Conservation (phyloP, 2,113 vertebrate species). For the Microtus pennsylvanicus region DNA sequence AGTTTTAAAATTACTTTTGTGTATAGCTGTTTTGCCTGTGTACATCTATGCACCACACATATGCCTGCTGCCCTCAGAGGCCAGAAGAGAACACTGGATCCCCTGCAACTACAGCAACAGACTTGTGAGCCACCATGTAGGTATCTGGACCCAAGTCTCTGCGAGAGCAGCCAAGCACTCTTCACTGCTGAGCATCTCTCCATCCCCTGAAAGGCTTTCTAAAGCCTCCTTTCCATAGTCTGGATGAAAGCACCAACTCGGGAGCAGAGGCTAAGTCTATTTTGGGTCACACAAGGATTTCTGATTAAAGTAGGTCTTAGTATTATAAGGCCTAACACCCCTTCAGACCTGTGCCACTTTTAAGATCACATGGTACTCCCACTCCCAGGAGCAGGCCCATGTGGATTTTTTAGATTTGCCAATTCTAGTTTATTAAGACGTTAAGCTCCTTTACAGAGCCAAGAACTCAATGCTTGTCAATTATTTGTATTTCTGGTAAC, state of each 20-base stretch:
- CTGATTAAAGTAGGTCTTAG: constrained; percentile 8
- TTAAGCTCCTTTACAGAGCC: constrained; percentile 57
- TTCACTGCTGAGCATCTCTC: neutral
- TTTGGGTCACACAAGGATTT: neutral
- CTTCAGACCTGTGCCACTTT: neutral
- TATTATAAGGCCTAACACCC: neutral
- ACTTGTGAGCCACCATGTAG: neutral
- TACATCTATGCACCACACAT: neutral
- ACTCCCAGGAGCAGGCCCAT: neutral
- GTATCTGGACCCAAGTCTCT: neutral
- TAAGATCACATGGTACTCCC: neutral
- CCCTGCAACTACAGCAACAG: neutral
- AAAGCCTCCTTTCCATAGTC: neutral
- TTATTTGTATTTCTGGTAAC: constrained; percentile 34
- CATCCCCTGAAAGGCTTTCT: neutral
- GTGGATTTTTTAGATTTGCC: constrained; percentile 1
- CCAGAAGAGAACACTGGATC: neutral
- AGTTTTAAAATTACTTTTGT: neutral
- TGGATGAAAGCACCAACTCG: neutral
- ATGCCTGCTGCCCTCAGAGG: neutral
- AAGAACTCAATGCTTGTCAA: constrained; percentile 2
- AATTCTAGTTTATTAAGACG: constrained; percentile 10
- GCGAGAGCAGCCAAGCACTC: neutral
- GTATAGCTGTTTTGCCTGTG: neutral
- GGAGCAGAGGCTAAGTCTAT: neutral